Percentiles rank a stretch among this genome's conserved stretches.
Conservation (phyloP, 2,113 vertebrate genomes). For the Thamnaconus septentrionalis region DNA sequence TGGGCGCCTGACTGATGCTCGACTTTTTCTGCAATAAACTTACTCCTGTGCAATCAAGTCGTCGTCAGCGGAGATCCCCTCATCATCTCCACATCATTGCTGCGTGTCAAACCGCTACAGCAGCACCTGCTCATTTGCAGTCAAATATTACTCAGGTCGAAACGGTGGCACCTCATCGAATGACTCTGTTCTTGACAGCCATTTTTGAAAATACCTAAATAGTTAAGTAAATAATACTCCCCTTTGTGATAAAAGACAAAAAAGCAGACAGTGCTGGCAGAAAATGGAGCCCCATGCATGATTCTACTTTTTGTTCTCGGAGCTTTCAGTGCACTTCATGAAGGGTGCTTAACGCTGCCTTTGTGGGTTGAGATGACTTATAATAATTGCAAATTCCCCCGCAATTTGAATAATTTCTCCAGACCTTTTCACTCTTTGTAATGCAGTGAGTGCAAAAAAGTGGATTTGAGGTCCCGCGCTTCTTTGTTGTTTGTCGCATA, state of each 20-base stretch:
- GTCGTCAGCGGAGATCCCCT: too few relatives aligned
- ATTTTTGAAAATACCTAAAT: slow-evolving; percentile 42
- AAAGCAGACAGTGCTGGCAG: slow-evolving; percentile 33
- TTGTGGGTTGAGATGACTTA: slow-evolving; percentile 66
- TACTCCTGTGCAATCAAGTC: too few relatives aligned
- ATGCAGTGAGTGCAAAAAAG: slow-evolving; percentile 50
- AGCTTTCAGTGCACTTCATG: slow-evolving; percentile 55
- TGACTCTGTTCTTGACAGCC: slow-evolving; percentile 21
- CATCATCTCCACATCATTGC: too few relatives aligned
- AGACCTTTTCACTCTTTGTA: slow-evolving; percentile 60
- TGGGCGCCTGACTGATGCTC: too few relatives aligned
- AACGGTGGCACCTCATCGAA: slow-evolving; percentile 9
- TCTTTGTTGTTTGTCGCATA: slow-evolving; percentile 50
- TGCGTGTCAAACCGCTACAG: too few relatives aligned
- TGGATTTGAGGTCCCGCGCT: slow-evolving; percentile 45
- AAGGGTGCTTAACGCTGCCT: slow-evolving; percentile 66
- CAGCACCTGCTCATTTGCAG: too few relatives aligned
- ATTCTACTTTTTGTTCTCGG: slow-evolving; percentile 52
- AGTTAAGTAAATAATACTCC: too few relatives aligned
- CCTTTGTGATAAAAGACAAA: slow-evolving; percentile 28
- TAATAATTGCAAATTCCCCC: slow-evolving; percentile 71
- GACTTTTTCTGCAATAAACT: too few relatives aligned
- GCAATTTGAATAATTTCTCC: slow-evolving; percentile 71
- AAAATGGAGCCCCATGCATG: slow-evolving; percentile 36
- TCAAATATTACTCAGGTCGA: not conserved